These are phyloP conservation scores for Eucidaris tribuloides DNA, from an alignment of 35 echinoderm and acorn worm genomes.

Conservation along the genomic window DNA sequence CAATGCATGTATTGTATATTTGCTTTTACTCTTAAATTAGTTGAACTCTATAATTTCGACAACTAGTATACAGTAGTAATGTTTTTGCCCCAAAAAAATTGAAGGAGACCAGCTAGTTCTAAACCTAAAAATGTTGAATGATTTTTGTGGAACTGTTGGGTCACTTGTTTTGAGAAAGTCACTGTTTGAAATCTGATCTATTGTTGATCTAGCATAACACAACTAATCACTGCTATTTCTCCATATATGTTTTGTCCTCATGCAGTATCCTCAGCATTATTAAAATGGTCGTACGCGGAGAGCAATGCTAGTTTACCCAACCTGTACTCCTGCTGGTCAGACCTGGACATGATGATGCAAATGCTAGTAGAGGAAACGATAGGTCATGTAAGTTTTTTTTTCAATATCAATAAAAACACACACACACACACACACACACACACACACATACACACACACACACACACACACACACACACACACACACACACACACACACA, in stretches of 20 bases:
- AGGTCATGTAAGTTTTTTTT: constrained; percentile 11
- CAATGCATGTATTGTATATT: no score
- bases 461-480: no score
- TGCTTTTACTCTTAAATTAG: no score
- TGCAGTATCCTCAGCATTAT: constrained; percentile 17
- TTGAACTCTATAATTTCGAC: no score
- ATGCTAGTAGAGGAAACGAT: not conserved
- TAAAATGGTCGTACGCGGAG: constrained; percentile 23
- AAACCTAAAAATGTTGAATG: not conserved
- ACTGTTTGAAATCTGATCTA: not conserved
- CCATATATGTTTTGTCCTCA: not conserved
- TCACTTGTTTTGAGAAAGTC: not conserved
- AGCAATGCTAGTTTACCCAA: constrained; percentile 21
- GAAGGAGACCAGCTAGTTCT: not conserved
- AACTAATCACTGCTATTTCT: not conserved
- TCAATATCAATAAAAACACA: no score
- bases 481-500: no score
- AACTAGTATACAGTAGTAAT: no score
- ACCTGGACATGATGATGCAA: not conserved
- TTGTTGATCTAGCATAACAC: not conserved
- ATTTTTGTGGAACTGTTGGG: not conserved
- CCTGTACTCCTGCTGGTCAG: constrained; percentile 25
- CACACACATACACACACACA: no score
- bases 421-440: no score
- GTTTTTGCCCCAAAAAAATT: not conserved